Conservation (phyloP, 23 tunicate genomes). For the Clavelina lepadiformis region DNA sequence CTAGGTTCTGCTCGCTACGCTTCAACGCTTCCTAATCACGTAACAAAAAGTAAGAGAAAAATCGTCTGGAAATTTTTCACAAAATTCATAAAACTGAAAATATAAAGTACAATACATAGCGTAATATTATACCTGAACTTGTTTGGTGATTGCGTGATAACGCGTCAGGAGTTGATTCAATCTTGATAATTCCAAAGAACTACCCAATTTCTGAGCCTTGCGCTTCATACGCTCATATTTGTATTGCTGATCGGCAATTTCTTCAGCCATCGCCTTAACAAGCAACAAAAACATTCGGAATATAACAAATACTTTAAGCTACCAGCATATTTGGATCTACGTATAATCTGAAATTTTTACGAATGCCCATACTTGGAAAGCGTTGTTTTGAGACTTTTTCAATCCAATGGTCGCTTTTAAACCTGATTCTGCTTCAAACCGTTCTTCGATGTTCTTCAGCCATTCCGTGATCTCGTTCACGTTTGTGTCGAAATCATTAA, state of each 20-base stretch:
- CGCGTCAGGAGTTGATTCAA: conserved; percentile 63
- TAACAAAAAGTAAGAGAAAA: background rate
- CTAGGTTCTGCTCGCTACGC: conserved; percentile 57
- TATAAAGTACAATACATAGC: background rate
- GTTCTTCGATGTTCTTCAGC: conserved; percentile 53
- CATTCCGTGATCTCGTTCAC: conserved; percentile 66
- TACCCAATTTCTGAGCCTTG: conserved; percentile 74
- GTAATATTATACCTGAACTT: conserved; percentile 47
- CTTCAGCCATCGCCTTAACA: conserved; percentile 72
- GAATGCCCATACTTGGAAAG: conserved; percentile 53
- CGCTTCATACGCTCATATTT: conserved; percentile 84
- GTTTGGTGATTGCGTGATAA: conserved; percentile 72
- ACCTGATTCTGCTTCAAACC: conserved; percentile 60
- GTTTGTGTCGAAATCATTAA: conserved; percentile 68
- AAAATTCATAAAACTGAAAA: conserved; percentile 1
- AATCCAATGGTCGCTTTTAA: conserved; percentile 80
- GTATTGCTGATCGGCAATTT: conserved; percentile 83
- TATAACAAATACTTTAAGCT: background rate
- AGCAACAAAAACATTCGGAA: no score
- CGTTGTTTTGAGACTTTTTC: conserved; percentile 69
- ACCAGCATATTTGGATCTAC: background rate
- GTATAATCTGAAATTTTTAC: background rate
- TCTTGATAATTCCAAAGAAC: conserved; percentile 43
- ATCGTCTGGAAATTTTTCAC: background rate
- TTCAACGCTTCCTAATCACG: conserved; percentile 39